These are phyloP conservation scores for Dioctria linearis DNA, from an alignment of 2,888 invertebrate genomes.

Conservation along the genomic window DNA sequence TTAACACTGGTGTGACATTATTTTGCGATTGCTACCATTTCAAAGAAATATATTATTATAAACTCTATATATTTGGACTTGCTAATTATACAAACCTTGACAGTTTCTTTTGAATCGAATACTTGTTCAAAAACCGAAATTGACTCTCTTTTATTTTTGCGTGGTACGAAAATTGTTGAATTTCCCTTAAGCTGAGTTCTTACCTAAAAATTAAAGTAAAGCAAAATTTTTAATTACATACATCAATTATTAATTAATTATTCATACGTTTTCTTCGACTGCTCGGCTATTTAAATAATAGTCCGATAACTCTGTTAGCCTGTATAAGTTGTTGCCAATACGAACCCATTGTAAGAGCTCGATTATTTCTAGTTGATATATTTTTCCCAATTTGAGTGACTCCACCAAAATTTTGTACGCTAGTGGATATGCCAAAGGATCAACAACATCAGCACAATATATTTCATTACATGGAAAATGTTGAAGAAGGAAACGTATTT, in stretches of 20 bases:
- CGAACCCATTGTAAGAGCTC: slow-evolving; percentile 67
- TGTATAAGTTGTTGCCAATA: slow-evolving; percentile 65
- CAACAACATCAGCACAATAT: slow-evolving; percentile 57
- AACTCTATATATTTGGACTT: not conserved
- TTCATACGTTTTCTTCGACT: slow-evolving; percentile 63
- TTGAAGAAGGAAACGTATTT: too few relatives aligned
- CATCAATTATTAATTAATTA: not conserved
- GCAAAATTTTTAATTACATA: not conserved
- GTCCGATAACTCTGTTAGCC: slow-evolving; percentile 62
- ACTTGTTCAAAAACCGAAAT: slow-evolving; percentile 69
- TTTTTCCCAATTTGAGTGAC: slow-evolving; percentile 62
- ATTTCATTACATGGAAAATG: too few relatives aligned
- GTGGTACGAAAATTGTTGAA: not conserved
- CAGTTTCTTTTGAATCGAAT: slow-evolving; percentile 54
- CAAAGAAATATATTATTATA: not conserved
- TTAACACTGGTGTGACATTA: slow-evolving; percentile 64
- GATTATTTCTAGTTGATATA: slow-evolving; percentile 63
- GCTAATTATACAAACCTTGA: slow-evolving; percentile 59
- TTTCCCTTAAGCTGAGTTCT: not conserved
- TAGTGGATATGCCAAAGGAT: slow-evolving; percentile 66
- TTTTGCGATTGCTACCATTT: slow-evolving; percentile 58
- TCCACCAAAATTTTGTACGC: slow-evolving; percentile 65
- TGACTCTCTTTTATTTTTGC: slow-evolving; percentile 65
- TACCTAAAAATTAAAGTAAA: slow-evolving; percentile 1
- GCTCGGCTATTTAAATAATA: slow-evolving; percentile 62